Evolutionary conservation across 2,113 vertebrate species (phyloP), one percentile per base, ranked within the genome.

Genomic region (Lonchura striata): DNA sequence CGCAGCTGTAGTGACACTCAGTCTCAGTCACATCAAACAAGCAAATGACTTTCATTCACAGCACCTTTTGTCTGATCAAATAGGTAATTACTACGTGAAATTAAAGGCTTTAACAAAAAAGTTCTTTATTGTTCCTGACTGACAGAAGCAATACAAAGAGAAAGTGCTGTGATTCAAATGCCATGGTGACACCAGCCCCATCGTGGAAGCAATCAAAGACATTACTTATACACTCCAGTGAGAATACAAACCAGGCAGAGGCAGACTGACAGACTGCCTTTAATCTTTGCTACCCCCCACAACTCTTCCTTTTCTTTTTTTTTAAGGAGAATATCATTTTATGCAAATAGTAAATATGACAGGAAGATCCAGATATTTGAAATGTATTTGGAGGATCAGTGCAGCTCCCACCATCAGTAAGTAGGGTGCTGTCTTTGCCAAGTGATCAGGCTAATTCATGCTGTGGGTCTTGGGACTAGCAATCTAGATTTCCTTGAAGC

Each of bases 61-160:
- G 92, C 93, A 97, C 94, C 94, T 97, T 97, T 97, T 97, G 97
- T 96, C 96, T 97, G 96, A 97, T 97, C 96, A 97, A 98, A 97
- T 96, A 97, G 96, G 96, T 97, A 97, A 97, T 98, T 97, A 97
- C 95, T 89, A 94, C 23, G 72, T 90, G 94, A 94, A 98, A 97
- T 97, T 97, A 97, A 98, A 97, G 94, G 92, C 90, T 95, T 96
- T 96, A 97, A 96, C 92, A 94, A 94, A 97, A 94, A 97, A 94
- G 83, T 96, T 95, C 94, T 93, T 82, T 94, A 97, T 97, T 97
- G 97, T 97, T 96, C 96, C 76, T 91, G 93, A 91, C 75, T 96
- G 95, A 92, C 94, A 95, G 94, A 95, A 96, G 93, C 30, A 23
- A 95, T 93, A 95, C 94, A 97, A 95, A 96, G 92, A 94, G 85